A percentile compares a stretch with the other conserved stretches of the same genome.
Evolutionary conservation across 2,797 vertebrate genomes (phyloP).

Genomic region (Macropodus opercularis): DNA sequence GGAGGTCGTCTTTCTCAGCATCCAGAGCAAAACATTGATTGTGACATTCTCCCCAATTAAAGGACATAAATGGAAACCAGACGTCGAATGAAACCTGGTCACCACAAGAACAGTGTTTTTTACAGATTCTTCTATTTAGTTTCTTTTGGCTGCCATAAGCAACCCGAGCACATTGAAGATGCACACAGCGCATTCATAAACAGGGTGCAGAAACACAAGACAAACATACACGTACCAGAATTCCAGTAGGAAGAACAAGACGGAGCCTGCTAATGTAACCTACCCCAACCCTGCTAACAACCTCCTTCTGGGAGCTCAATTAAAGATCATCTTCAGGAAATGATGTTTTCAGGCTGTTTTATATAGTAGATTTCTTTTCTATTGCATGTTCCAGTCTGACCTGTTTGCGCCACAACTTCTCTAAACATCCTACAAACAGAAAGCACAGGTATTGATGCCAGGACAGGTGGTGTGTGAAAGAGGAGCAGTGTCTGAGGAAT

Average conservation of each 20-base stretch:
- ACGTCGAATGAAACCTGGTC: constrained; percentile 71
- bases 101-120: constrained; percentile 75
- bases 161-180: constrained; percentile 33
- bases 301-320: constrained; percentile 60
- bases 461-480: no score
- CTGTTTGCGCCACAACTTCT: no score
- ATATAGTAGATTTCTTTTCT: constrained; percentile 19
- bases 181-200: constrained; percentile 40
- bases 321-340: constrained; percentile 62
- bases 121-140: constrained; percentile 63
- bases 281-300: constrained; percentile 31
- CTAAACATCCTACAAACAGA: neutral
- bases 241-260: constrained; percentile 17
- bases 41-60: constrained; percentile 80
- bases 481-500: no score
- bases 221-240: constrained; percentile 37
- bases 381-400: constrained; percentile 30
- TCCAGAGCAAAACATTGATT: constrained; percentile 77
- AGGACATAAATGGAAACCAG: constrained; percentile 77
- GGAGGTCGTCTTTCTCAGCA: constrained; percentile 59
- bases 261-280: constrained; percentile 15
- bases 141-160: constrained; percentile 53
- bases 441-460: no score
- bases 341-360: constrained; percentile 21
- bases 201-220: constrained; percentile 40